These are phyloP conservation scores for Neodiprion fabricii DNA, from an alignment of 1,140 invertebrate genomes.

Conservation along the genomic window DNA sequence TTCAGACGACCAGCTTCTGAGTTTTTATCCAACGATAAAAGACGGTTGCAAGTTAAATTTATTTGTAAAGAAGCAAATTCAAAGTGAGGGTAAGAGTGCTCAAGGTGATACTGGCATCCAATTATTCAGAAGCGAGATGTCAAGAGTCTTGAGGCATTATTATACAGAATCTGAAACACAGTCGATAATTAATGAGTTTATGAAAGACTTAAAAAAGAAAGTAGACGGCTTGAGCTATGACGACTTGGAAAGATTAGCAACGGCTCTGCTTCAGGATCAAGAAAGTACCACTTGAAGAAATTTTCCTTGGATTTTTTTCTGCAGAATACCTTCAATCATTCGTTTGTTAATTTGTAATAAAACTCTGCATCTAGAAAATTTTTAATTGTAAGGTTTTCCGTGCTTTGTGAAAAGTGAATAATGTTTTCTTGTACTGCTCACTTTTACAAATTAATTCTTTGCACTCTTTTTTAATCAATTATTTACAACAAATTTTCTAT, in stretches of 20 bases:
- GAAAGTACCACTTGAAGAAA: conserved; percentile 44
- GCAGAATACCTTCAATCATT: conserved; percentile 1
- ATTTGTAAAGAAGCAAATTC: conserved; percentile 46
- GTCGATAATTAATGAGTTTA: conserved; percentile 53
- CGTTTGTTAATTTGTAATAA: neutral
- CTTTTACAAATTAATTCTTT: no score
- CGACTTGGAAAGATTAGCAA: conserved; percentile 60
- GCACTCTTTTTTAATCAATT: no score
- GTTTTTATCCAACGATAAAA: conserved; percentile 58
- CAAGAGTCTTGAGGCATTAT: conserved; percentile 52
- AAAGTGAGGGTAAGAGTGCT: conserved; percentile 32
- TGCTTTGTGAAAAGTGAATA: no score
- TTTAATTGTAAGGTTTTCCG: no score
- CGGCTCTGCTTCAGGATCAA: conserved; percentile 56
- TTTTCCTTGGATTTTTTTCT: neutral
- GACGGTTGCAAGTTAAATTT: conserved; percentile 55
- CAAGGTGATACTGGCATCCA: conserved; percentile 39
- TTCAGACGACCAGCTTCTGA: conserved; percentile 55
- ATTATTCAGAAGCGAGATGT: conserved; percentile 50
- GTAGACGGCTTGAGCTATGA: conserved; percentile 56
- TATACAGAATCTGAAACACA: conserved; percentile 54
- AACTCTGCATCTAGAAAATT: neutral
- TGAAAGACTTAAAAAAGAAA: conserved; percentile 56
- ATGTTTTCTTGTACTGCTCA: no score
- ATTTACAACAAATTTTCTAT: no score